These are phyloP conservation scores for Enteromius fasciolatus DNA, from an alignment of 2,797 vertebrate genomes.

Conservation along the genomic window DNA sequence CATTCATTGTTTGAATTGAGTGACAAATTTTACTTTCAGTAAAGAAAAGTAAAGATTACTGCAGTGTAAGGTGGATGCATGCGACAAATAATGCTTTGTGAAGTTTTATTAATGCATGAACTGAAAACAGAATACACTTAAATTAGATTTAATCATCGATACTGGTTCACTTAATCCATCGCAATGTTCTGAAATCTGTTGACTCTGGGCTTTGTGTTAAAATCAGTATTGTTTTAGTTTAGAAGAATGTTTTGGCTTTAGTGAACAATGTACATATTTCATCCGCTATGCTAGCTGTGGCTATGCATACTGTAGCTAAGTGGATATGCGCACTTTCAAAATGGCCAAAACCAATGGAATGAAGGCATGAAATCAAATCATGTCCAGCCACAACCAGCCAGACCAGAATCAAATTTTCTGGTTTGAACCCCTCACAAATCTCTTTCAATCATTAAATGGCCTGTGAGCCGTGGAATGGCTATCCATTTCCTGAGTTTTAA, in stretches of 20 bases:
- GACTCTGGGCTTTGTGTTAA: background rate
- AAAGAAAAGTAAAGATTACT: background rate
- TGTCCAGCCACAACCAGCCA: constrained; percentile 56
- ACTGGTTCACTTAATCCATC: background rate
- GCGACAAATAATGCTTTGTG: background rate
- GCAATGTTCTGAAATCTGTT: background rate
- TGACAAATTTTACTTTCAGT: background rate
- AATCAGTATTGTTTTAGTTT: background rate
- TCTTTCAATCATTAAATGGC: constrained; percentile 68
- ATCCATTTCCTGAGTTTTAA: constrained; percentile 56
- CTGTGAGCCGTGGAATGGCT: constrained; percentile 60
- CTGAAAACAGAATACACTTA: background rate
- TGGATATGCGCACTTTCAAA: constrained; percentile 12
- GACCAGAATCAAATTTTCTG: constrained; percentile 62
- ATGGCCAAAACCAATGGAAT: constrained; percentile 14
- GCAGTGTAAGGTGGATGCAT: background rate
- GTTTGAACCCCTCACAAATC: constrained; percentile 71
- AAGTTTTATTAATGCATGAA: background rate
- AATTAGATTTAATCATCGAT: background rate
- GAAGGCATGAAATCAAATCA: constrained; percentile 69
- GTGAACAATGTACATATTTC: constrained; percentile 23
- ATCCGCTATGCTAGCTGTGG: background rate
- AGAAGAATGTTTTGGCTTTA: background rate
- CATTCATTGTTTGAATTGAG: background rate
- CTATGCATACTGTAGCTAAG: constrained; percentile 15